Evolutionary conservation across 2,888 invertebrate species (phyloP), one percentile per base, ranked within the genome.

Genomic region (Andrena marginata): DNA sequence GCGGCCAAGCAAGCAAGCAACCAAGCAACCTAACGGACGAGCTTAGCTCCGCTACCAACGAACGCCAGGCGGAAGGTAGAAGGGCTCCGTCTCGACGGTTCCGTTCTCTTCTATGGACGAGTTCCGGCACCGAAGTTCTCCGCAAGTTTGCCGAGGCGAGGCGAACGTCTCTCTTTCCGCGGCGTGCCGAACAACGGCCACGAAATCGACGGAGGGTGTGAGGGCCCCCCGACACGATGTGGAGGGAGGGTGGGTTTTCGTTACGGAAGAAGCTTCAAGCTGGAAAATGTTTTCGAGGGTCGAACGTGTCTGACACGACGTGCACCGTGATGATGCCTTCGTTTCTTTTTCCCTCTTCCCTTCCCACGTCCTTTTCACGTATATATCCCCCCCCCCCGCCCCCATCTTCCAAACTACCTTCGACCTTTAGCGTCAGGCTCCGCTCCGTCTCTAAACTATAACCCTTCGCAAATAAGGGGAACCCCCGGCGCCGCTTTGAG

Each of bases 51-150:
- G 68, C 63, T 72, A 54, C 62, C 60, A 65, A 67, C 65, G 60
- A 54, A 31, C 75, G 67, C 54, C 20, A 1, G 33, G 42, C 70
- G 49, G 72, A 85, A 74, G 69, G 75, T 78, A 72, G 79, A 80
- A 87, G 77, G 87, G 78, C 69, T 82, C 82, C 81, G 87, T 89
- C 87, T 82, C 82, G 83, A 83, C 86, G 85, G 87, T 87, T 88
- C 87, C 89, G 89, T 88, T 89, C 86, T 88, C 86, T 85, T 90
- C 86, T 80, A 80, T 83, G 82, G 84, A 87, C 89, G 87, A 92
- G 92, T 92, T 92, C 91, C 91, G 91, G 90, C 89, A 86, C 90
- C 87, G 86, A 92, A 92, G 90, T 92, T 92, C 90, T 87, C 83
- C 75, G 72, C 88, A 90, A 90, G 90, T 91, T 91, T 91, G 82